Evolutionary conservation across 2,888 invertebrate genomes (phyloP).

Genomic region (Diarsia mendica): DNA sequence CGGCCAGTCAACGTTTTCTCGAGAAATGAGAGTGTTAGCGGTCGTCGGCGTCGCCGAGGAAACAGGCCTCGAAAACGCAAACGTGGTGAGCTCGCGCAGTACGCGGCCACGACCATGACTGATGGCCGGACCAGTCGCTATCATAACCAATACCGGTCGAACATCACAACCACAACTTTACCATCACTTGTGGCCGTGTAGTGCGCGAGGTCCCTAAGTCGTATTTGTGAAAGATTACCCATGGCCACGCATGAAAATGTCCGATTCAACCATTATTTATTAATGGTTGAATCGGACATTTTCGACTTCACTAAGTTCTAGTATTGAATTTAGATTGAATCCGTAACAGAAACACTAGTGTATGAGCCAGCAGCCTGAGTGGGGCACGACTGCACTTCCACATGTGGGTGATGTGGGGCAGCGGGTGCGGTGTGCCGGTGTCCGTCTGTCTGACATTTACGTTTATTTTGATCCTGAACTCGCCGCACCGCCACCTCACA

Average conservation of each 20-base stretch:
- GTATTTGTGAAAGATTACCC: background rate
- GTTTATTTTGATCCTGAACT: constrained; percentile 58
- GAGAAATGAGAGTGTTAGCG: too few species aligned
- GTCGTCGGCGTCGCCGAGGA: too few species aligned
- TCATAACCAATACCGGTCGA: background rate
- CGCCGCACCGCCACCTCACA: constrained; percentile 32
- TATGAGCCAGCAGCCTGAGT: background rate
- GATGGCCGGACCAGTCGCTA: background rate
- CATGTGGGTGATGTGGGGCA: constrained; percentile 23
- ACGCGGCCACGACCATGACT: too few species aligned
- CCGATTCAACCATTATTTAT: background rate
- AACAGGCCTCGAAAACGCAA: too few species aligned
- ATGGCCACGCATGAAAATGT: too few species aligned
- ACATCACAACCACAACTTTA: too few species aligned
- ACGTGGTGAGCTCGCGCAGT: too few species aligned
- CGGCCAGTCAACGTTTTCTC: too few species aligned
- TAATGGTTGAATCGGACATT: too few species aligned
- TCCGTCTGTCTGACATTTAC: constrained; percentile 58
- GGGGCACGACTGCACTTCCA: constrained; percentile 3
- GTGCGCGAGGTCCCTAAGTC: background rate
- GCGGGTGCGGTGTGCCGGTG: constrained; percentile 4
- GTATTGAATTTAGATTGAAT: background rate
- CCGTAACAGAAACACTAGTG: background rate
- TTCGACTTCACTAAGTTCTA: background rate
- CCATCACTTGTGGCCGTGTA: too few species aligned